Percentiles rank a stretch among this genome's conserved stretches.
Conservation (phyloP, 2,888 invertebrate species). For the Chloroclysta siterata region DNA sequence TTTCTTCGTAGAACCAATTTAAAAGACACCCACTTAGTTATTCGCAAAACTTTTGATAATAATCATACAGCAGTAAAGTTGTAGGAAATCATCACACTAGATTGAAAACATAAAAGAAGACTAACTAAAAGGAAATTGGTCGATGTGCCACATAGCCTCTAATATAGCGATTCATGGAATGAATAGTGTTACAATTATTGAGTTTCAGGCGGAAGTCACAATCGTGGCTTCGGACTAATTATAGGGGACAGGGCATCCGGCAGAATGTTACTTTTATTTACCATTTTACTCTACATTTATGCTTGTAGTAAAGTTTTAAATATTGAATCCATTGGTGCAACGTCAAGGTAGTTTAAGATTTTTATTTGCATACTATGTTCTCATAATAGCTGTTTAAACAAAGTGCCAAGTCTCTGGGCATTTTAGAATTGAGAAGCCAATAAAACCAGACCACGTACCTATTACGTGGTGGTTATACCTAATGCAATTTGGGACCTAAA, state of each 20-base stretch:
- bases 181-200: constrained; percentile 25
- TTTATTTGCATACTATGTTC: background rate
- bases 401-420: no score
- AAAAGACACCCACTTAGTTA: no score
- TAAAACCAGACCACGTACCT: no score
- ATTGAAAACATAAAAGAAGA: constrained; percentile 4
- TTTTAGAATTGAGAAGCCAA: no score
- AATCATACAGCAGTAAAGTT: background rate
- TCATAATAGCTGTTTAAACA: no score
- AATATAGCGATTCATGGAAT: constrained; percentile 23
- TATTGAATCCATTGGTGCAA: no score
- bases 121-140: constrained; percentile 14
- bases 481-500: no score
- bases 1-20: background rate
- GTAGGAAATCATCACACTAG: background rate
- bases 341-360: background rate
- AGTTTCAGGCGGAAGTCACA: constrained; percentile 26
- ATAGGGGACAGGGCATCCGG: constrained; percentile 19
- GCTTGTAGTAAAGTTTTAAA: background rate
- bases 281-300: background rate
- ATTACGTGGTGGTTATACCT: no score
- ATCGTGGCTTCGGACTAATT: constrained; percentile 13
- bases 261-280: constrained; percentile 12
- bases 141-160: constrained; percentile 5
- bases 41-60: background rate